Evolutionary conservation across 2,888 invertebrate species (phyloP).

Genomic region (Papilio protenor): DNA sequence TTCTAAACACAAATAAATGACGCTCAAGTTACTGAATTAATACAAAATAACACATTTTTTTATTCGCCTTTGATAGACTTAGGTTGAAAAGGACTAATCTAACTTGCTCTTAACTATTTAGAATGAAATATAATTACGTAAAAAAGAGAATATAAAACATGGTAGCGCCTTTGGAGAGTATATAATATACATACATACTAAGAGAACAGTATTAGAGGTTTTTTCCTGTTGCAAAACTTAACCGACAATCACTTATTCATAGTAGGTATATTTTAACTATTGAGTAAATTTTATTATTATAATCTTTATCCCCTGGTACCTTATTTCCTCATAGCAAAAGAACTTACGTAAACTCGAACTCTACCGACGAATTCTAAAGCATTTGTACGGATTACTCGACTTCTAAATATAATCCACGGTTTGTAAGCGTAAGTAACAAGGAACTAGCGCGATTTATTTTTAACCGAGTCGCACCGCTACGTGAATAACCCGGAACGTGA

Average conservation of each 20-base stretch:
- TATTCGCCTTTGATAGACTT: neutral
- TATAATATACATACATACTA: neutral
- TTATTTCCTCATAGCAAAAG: neutral
- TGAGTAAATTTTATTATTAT: neutral
- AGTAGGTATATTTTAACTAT: neutral
- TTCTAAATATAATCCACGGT: slow-evolving; percentile 33
- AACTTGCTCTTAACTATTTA: neutral
- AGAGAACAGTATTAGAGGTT: neutral
- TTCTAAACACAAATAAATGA: slow-evolving; percentile 19
- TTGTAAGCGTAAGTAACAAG: slow-evolving; percentile 24
- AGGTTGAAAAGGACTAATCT: neutral
- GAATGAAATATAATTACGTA: neutral
- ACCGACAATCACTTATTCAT: neutral
- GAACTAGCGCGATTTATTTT: slow-evolving; percentile 43
- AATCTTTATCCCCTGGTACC: neutral
- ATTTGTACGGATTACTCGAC: slow-evolving; percentile 9
- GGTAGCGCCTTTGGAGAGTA: neutral
- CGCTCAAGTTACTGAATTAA: neutral
- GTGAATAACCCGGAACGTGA: slow-evolving; percentile 53
- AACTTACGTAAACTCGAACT: neutral
- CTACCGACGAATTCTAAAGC: neutral
- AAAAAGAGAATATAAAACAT: neutral
- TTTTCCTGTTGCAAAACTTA: neutral
- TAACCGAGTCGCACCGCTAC: slow-evolving; percentile 40
- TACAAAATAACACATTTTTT: neutral